Base-by-base conservation (phyloP, 2,113 vertebrate genomes). In the Tachycineta bicolor region DNA sequence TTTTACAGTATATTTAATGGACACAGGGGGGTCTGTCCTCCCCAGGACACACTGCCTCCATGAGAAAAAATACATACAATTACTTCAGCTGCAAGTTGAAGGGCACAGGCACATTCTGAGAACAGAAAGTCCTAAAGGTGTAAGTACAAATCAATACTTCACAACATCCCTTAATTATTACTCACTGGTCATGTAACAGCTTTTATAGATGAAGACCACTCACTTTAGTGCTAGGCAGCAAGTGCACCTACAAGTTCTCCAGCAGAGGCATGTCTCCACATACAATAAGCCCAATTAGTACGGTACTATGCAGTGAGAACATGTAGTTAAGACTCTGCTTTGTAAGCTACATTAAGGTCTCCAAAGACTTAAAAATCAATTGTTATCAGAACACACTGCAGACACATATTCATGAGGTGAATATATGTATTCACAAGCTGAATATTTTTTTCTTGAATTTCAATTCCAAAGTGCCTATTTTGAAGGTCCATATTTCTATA, bases 401-500 rank as follows among this genome's bases (percentile, higher is more conserved):
- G 74, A 78, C 79, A 68, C 33, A 85, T 78, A 58, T 47, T 86
- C 34, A 41, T 41, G 22, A 96, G 41, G 78, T 70, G 46, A 88
- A 76, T 60, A 69, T 31, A 80, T 22, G 39, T 31, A 70, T 84
- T 81, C 31, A 41, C 39, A 81, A 89, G 52, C 56, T 44, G 84
- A 94, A 87, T 74, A 67, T 6, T 49, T 43, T 37, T 67, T 89
- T 67, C 74, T 75, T 84, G 13, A 75, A 76, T 90, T 95, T 90
- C 50, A 83, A 62, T 73, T 53, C 65, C 24, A 43, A 56, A 90
- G 71, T 23, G 39, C 71, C 39, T 74, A 47, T 95, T 95, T 90
- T 15, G 22, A 41, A 83, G 47, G 79, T 85, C 60, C 71, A 92
- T 59, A 94, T 97, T 96, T 95, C 95, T 94, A 94, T 96, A 93